Base-by-base conservation (phyloP, 2,113 vertebrate species). In the Conger conger region DNA sequence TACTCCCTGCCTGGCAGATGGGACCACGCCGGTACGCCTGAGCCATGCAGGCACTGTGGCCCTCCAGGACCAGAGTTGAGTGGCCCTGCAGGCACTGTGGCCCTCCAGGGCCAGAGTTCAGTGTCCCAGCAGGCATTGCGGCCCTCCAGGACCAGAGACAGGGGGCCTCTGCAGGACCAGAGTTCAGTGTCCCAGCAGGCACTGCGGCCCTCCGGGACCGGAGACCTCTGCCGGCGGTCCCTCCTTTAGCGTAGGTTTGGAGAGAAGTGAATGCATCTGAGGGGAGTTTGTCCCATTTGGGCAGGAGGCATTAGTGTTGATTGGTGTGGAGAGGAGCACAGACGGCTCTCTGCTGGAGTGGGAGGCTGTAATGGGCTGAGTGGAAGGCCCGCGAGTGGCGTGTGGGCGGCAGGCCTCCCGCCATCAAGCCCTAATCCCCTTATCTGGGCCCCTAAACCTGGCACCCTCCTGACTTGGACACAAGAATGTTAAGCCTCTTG, bases 401-500 rank as follows among this genome's bases (percentile, higher is more conserved):
- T 88, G 87, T 86, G 90, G 88, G 90, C 90, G 88, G 86, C 86
- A 91, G 92, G 93, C 92, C 89, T 91, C 88, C 90, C 89, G 90
- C 93, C 88, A 82, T 92, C 92, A 93, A 93, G 93, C 92, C 93
- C 68, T 96, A 96, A 95, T 95, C 94, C 95, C 87, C 94, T 95
- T 96, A 96, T 95, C 94, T 93, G 88, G 92, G 89, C 87, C 92
- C 90, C 93, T 94, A 93, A 94, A 95, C 93, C 94, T 91, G 92
- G 89, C 94, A 93, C 92, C 92, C 91, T 87, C 86, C 92, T 94
- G 94, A 95, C 94, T 94, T 91, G 89, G 90, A 94, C 93, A 94
- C 93, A 93, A 89, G 89, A 94, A 91, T 94, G 92, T 93, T 95
- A 95, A 94, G 94, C 93, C 88, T 91, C 90, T 90, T 92, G 88